These are phyloP conservation scores for Sinocyclocheilus rhinocerous DNA, from an alignment of 2,113 vertebrate species.

Conservation along the genomic window DNA sequence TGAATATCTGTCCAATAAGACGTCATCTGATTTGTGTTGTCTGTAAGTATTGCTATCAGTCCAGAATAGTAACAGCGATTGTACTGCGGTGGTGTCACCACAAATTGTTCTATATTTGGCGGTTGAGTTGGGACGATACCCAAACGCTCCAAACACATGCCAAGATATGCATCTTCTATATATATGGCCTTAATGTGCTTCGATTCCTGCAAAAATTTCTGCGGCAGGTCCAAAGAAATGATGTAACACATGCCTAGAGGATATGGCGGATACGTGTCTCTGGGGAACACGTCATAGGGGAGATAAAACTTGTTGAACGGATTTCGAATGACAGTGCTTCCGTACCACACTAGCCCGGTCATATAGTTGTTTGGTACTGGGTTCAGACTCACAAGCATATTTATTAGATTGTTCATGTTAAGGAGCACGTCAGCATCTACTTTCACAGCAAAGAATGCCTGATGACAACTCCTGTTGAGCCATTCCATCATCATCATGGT, in stretches of 20 bases:
- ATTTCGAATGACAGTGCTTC: conserved; percentile 84
- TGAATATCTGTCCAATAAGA: conserved; percentile 46
- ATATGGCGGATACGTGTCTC: conserved; percentile 87
- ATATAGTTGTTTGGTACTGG: conserved; percentile 81
- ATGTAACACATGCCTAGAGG: conserved; percentile 91
- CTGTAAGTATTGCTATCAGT: conserved; percentile 57
- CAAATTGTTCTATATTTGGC: conserved; percentile 36
- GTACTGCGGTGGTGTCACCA: conserved; percentile 46
- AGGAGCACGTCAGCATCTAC: conserved; percentile 88
- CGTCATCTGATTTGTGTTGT: conserved; percentile 39
- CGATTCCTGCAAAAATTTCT: conserved; percentile 83
- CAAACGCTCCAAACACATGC: conserved; percentile 69
- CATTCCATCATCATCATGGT: conserved; percentile 80
- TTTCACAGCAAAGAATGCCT: conserved; percentile 80
- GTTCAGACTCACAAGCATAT: conserved; percentile 80
- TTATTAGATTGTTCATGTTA: conserved; percentile 83
- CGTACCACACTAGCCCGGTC: conserved; percentile 88
- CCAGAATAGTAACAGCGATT: conserved; percentile 63
- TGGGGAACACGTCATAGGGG: conserved; percentile 80
- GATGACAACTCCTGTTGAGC: conserved; percentile 68
- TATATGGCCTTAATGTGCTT: conserved; percentile 83
- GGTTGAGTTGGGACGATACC: conserved; percentile 59
- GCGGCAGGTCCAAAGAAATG: conserved; percentile 88
- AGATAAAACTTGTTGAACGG: conserved; percentile 86
- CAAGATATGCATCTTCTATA: conserved; percentile 83